Evolutionary conservation across 2,888 invertebrate species (phyloP), one percentile per base, ranked within the genome.

Genomic region (Xanthia togata): DNA sequence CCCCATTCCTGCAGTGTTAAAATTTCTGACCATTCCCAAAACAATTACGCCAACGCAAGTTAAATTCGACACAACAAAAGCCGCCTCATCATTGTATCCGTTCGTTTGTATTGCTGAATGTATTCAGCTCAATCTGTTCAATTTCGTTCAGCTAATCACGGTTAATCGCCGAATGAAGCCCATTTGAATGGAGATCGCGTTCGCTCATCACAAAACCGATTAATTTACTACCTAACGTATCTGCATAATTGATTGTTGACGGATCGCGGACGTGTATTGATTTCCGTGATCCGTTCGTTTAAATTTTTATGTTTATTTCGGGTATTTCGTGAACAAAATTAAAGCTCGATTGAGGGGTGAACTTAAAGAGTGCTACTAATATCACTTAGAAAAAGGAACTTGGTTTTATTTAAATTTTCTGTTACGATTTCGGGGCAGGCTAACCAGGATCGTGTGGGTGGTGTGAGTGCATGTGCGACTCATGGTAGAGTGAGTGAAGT

Each of bases 201-300:
- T 68, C 68, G n/a, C 35, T 78, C 86, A 68, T 73, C 73, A 78
- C 60, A 83, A 86, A 80, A 57, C 57, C 64, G 72, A 86, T 84
- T 77, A 86, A 73, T 80, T 83, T 62, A 67, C 50, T 20, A 38
- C n/a, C 68, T 74, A 63, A 59, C 64, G 64, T 62, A 68, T 57
- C 47, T 72, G 67, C 12, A 64, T 67, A 86, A 80, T 70, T 83
- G 74, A 63, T 64, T 83, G 72, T 62, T 84, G 81, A 75, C 50
- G n/a, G 72, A 59, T 57, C 65, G 70, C 6, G 38, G 65, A 35
- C 44, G 23, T 5, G 35, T 47, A 71, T 75, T 55, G 73, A 71
- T 69, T 53, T 23, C 14, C 35, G 23, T 63, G 41, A 53, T n/a
- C 20, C 23, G 62, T 55, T 76, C 59, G 53, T 53, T 57, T 14